Base-by-base conservation (phyloP, 2,113 vertebrate species). In the Desmodus rotundus region DNA sequence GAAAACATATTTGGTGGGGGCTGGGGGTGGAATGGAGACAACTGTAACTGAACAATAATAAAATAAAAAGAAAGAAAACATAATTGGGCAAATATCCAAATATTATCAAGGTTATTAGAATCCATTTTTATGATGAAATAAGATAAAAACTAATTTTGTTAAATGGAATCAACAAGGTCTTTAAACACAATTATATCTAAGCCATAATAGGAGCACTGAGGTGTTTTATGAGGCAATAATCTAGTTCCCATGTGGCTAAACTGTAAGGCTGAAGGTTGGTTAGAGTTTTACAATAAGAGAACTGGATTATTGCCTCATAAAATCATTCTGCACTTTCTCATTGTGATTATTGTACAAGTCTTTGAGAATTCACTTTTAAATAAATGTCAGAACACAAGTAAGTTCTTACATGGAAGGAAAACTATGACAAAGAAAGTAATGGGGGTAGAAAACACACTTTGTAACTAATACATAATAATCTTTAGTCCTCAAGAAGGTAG, bases 131-230 rank as follows among this genome's bases (percentile, higher is more conserved):
- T 45, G 9, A 96, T 95, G 81, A 97, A 98, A 98, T 97, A 87
- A 96, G 56, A 95, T 95, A 96, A 98, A 97, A 98, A 78, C 58
- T 97, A 96, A 98, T 97, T 98, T 98, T 97, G 17, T 95, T 96
- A 98, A 95, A 95, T 97, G 84, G 96, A 98, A 97, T 87, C 91
- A 97, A 95, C 56, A 97, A 98, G 82, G 83, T 94, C 85, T 98
- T 98, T 97, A 97, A 98, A 97, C 97, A 96, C 45, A 97, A 95
- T 98, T 98, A 96, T 87, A 96, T 83, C 98, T 97, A 98, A 98
- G 43, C 28, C 1, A 12, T 96, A 98, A 93, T 76, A 98, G 95
- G 92, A 97, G 28, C 31, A 91, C 28, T 3, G 95, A 96, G 73
- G 47, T 97, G 94, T 97, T 98, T 97, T 96, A 97, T 78, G 95